A percentile compares a stretch with the other conserved stretches of the same genome.
Evolutionary conservation across 2,113 vertebrate genomes (phyloP).

Genomic region (Prinia subflava): DNA sequence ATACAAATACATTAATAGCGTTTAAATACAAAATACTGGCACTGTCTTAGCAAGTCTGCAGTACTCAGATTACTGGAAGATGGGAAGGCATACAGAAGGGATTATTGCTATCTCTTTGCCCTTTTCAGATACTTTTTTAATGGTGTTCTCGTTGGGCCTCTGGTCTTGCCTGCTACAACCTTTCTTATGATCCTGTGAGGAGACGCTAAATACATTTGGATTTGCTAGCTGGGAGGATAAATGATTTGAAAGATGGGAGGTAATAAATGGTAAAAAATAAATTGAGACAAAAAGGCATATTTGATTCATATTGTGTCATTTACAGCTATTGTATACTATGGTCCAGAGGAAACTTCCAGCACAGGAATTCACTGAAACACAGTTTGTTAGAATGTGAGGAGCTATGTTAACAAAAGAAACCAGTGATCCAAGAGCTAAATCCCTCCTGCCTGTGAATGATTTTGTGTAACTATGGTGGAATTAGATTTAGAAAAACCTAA

Average conservation of each 20-base stretch:
- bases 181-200: not conserved
- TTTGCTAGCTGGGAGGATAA: not conserved
- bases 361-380: not conserved
- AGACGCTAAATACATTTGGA: not conserved
- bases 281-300: not conserved
- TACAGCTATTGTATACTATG: not conserved
- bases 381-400: not conserved
- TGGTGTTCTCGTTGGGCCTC: not conserved
- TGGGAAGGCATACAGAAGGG: not conserved
- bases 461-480: not conserved
- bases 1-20: not conserved
- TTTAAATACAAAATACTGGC: not conserved
- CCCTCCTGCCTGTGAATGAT: not conserved
- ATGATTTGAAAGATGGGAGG: accelerated
- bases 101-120: not conserved
- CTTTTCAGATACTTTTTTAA: not conserved
- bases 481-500: not conserved
- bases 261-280: not conserved
- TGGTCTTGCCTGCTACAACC: not conserved
- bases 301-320: not conserved
- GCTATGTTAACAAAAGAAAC: not conserved
- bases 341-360: not conserved
- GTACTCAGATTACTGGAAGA: not conserved
- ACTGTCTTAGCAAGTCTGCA: not conserved
- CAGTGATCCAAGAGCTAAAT: not conserved